phyloP scores from a whole-genome alignment of 2,113 vertebrate genomes.

The Prinia subflava region DNA sequence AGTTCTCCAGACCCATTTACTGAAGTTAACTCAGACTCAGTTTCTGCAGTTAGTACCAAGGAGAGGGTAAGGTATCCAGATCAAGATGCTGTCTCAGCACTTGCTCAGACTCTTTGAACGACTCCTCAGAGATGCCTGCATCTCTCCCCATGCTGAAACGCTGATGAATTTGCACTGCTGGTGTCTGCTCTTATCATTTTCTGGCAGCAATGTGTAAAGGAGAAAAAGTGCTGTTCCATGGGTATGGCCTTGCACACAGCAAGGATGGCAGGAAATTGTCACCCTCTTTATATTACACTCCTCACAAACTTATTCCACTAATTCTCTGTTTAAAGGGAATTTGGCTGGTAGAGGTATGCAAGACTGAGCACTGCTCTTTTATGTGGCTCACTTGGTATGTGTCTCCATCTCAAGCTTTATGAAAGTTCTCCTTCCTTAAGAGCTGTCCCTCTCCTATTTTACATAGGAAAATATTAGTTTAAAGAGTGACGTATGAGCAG shows the following conservation, averaged over 20 bases:
- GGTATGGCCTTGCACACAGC: neutral
- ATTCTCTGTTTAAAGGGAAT: neutral
- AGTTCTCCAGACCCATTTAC: neutral
- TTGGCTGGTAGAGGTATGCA: neutral
- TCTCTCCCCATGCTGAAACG: neutral
- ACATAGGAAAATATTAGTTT: neutral
- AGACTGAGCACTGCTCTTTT: neutral
- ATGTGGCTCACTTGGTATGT: rapidly evolving
- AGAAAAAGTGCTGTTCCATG: neutral
- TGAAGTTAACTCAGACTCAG: neutral
- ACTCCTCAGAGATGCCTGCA: neutral
- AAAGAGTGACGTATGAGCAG: neutral
- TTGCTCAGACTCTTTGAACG: neutral
- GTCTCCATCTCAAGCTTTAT: neutral
- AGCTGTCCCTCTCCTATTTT: neutral
- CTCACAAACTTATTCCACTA: neutral
- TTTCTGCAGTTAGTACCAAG: neutral
- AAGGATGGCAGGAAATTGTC: neutral
- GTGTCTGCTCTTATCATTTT: neutral
- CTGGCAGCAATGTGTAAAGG: neutral
- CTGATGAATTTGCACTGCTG: neutral
- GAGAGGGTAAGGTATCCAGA: neutral
- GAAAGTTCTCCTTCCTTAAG: neutral
- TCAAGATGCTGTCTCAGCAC: neutral
- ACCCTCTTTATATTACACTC: neutral